These are phyloP conservation scores for Myopa testacea DNA, from an alignment of 2,888 invertebrate genomes.

Conservation along the genomic window DNA sequence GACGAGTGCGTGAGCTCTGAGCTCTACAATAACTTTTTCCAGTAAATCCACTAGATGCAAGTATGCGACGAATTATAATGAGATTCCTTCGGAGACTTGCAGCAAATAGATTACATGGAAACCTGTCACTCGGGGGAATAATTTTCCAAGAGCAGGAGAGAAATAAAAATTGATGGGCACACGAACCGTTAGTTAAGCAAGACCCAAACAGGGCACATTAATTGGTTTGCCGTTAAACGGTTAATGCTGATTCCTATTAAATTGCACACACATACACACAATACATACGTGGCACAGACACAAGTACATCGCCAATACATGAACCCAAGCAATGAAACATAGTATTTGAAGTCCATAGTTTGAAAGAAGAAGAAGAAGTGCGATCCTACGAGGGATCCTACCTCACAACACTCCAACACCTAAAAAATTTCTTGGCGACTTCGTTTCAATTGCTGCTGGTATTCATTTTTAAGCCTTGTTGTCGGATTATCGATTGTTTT, in stretches of 20 bases:
- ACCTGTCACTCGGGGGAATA: slow-evolving; percentile 20
- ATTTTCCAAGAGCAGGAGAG: background rate
- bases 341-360: too few relatives aligned
- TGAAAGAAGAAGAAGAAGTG: too few relatives aligned
- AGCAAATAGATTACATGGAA: slow-evolving; percentile 35
- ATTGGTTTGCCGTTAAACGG: background rate
- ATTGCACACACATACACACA: background rate
- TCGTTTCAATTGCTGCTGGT: too few relatives aligned
- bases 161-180: background rate
- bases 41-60: slow-evolving; percentile 48
- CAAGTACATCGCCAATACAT: too few relatives aligned
- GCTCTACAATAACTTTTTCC: slow-evolving; percentile 18
- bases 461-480: too few relatives aligned
- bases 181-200: background rate
- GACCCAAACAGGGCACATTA: background rate
- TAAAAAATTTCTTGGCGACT: too few relatives aligned
- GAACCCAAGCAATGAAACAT: too few relatives aligned
- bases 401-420: too few relatives aligned
- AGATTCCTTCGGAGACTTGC: slow-evolving; percentile 41
- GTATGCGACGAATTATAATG: slow-evolving; percentile 59
- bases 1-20: slow-evolving; percentile 20
- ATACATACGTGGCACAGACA: too few relatives aligned
- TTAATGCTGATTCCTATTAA: background rate
- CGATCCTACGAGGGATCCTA: too few relatives aligned
- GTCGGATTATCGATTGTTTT: too few relatives aligned